Base-by-base conservation (phyloP, 2,113 vertebrate genomes). In the Mola mola region DNA sequence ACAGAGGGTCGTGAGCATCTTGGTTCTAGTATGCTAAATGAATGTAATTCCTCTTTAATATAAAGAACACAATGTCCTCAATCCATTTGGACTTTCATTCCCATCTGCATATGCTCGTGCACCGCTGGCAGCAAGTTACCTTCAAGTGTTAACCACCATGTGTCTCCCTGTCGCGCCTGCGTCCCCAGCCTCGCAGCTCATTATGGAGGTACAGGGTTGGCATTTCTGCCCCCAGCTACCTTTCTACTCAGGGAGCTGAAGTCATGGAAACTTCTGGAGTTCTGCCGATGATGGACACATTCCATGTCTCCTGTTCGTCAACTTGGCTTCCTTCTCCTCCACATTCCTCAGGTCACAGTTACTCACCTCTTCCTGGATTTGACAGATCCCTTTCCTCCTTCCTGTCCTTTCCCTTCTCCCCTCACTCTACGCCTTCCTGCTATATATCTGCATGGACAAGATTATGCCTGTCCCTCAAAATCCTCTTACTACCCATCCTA, bases 181-280 rank as follows among this genome's bases (percentile, higher is more conserved):
- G 60, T 67, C 58, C 53, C 65, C 47, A 34, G 51, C 57, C 47
- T 66, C 61, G 25, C 62, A 48, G 68, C 76, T 83, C 77, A 79
- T 84, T 89, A 87, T 34, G 33, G 65, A 59, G 62, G 64, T 49
- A 29, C 8, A 38, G 31, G 20, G 37, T 16, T 52, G 52, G 68
- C 63, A 65, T 21, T 38, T 66, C 67, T 82, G 60, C 73, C 76
- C 57, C 21, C 34, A 76, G 73, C 71, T 66, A 60, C 31, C 57
- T 71, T 52, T 58, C 51, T 42, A 46, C 52, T 50, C 19, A 4
- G 41, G 60, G 52, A 9, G 53, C 6, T 80, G 68, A 47, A 76
- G 71, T 85, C 78, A 86, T 82, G 78, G 78, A 85, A 85, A 75
- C 78, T 75, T 78, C 67, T 72, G 40, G 44, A 72, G 46, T 61